phyloP scores from a whole-genome alignment of 2,113 vertebrate genomes.

The Hyperopisus bebe region DNA sequence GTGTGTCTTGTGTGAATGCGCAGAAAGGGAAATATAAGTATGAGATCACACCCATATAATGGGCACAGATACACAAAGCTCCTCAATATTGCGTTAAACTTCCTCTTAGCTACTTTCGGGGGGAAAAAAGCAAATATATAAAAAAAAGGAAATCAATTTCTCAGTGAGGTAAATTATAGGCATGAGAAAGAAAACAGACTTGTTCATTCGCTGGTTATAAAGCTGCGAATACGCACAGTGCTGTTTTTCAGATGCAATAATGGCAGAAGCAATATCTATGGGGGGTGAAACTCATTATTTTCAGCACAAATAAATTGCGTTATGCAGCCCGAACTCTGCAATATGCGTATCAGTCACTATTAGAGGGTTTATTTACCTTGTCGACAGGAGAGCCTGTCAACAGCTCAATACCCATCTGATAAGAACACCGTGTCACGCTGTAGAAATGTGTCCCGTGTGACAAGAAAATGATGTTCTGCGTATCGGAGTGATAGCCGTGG shows the following conservation, averaged over 20 bases:
- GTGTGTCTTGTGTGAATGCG: background rate
- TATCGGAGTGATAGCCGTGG: conserved; percentile 13
- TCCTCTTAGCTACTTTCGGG: background rate
- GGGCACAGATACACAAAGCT: background rate
- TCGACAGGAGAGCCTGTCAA: conserved; percentile 9
- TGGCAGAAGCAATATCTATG: background rate
- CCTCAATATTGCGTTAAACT: background rate
- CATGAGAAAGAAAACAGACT: background rate
- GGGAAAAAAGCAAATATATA: background rate
- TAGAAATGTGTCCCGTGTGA: conserved; percentile 5
- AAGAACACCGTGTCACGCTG: conserved; percentile 1
- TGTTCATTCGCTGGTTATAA: background rate
- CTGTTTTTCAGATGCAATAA: conserved; percentile 10
- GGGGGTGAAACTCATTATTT: background rate
- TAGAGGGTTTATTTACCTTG: conserved; percentile 13
- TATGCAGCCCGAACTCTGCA: background rate
- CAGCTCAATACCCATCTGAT: conserved; percentile 15
- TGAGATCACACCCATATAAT: background rate
- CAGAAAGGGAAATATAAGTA: background rate
- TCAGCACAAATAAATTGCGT: conserved; percentile 7
- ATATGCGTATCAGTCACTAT: background rate
- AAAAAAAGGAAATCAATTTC: background rate
- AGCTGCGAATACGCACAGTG: background rate
- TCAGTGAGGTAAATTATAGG: background rate
- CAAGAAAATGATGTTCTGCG: conserved; percentile 19